Percentiles rank a stretch among this genome's conserved stretches.
These are phyloP conservation scores for Lutraria rhynchaena DNA, from an alignment of 1,140 invertebrate genomes.

Conservation along the genomic window DNA sequence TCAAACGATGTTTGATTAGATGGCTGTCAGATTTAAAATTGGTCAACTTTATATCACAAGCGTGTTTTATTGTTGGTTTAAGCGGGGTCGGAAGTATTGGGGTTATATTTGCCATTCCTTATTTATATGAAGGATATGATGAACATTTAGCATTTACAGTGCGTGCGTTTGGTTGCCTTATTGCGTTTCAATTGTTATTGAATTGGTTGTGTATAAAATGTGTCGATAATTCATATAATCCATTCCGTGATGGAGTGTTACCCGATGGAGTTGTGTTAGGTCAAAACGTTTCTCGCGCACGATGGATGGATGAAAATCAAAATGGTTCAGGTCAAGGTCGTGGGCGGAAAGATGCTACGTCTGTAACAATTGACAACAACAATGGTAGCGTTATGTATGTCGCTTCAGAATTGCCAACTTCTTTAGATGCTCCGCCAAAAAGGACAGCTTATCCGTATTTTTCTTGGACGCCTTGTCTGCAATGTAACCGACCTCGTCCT, in stretches of 20 bases:
- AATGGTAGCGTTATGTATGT: conserved; percentile 54
- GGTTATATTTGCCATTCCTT: conserved; percentile 23
- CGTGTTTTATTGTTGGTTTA: conserved; percentile 5
- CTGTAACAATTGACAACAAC: not conserved
- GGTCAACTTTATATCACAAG: conserved; percentile 18
- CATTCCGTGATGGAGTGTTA: conserved; percentile 51
- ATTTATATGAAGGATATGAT: conserved; percentile 8
- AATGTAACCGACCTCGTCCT: conserved; percentile 62
- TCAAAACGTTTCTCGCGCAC: conserved; percentile 7
- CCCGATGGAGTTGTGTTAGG: not conserved
- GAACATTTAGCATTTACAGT: not conserved
- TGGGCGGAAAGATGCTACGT: conserved; percentile 7
- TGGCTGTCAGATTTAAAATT: conserved; percentile 8
- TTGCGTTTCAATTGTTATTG: conserved; percentile 60
- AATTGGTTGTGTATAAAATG: conserved; percentile 69
- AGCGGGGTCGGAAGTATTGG: conserved; percentile 7
- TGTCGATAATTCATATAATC: conserved; percentile 61
- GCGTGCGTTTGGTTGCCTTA: conserved; percentile 47
- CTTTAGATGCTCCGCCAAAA: conserved; percentile 35
- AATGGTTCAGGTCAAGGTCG: not conserved
- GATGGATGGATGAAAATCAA: not conserved
- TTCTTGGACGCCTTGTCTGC: conserved; percentile 70
- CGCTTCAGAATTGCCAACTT: conserved; percentile 50
- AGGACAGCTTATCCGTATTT: conserved; percentile 68
- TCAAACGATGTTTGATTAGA: too few species aligned